Percentiles rank a stretch among this genome's conserved stretches.
These are phyloP conservation scores for Artibeus lituratus DNA, from an alignment of 2,797 vertebrate genomes.

Conservation along the genomic window DNA sequence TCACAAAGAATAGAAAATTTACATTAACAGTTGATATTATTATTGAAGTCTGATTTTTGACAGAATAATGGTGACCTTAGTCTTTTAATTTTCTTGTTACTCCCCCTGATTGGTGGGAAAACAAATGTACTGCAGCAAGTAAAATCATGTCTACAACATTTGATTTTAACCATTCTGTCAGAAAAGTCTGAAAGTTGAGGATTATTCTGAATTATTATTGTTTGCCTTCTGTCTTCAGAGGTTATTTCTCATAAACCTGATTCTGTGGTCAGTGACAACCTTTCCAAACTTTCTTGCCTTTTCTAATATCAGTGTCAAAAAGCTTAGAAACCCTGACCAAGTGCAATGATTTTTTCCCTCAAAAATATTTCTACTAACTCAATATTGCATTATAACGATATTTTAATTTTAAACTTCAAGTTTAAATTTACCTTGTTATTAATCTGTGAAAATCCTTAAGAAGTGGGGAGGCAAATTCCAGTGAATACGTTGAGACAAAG, in stretches of 20 bases:
- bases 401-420: not conserved
- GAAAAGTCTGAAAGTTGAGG: not conserved
- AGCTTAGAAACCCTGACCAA: not conserved
- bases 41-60: not conserved
- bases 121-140: not conserved
- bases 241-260: not conserved
- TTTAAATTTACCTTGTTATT: not conserved
- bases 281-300: not conserved
- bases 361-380: not conserved
- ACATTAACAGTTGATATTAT: not conserved
- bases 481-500: not conserved
- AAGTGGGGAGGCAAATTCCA: not conserved
- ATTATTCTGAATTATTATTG: not conserved
- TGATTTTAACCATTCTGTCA: slow-evolving; percentile 26
- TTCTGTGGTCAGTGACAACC: not conserved
- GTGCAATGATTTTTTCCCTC: not conserved
- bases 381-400: not conserved
- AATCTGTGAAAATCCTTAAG: not conserved
- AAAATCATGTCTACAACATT: not conserved
- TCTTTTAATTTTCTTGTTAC: not conserved
- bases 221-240: not conserved
- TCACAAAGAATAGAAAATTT: not conserved
- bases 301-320: not conserved
- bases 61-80: not conserved
- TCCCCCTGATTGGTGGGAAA: not conserved